phyloP scores from a whole-genome alignment of 2,113 vertebrate species.

The Dipodomys merriami region DNA sequence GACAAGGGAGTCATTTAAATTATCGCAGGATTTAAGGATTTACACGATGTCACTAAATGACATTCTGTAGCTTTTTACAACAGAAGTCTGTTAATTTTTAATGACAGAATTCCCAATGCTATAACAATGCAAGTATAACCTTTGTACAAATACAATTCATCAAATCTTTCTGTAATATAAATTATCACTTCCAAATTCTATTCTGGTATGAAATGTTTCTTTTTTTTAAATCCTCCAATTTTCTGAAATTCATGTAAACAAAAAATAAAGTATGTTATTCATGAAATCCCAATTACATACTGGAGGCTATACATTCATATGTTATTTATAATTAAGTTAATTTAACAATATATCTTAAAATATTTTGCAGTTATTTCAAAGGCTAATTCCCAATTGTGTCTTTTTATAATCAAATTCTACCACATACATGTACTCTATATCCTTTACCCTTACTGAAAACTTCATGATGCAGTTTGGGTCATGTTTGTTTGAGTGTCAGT shows the following conservation, averaged over 20 bases:
- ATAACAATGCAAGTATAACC: not conserved
- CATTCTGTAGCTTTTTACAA: not conserved
- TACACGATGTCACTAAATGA: constrained; percentile 57
- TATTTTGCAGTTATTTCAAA: too few relatives aligned
- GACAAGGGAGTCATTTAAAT: constrained; percentile 70
- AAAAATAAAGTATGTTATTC: not conserved
- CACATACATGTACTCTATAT: too few relatives aligned
- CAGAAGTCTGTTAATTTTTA: not conserved
- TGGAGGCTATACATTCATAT: not conserved
- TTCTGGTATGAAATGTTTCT: not conserved
- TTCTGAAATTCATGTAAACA: not conserved
- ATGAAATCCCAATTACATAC: not conserved
- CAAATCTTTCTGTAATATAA: not conserved
- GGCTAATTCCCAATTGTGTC: too few relatives aligned
- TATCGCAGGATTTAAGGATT: constrained; percentile 55
- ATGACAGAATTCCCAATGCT: not conserved
- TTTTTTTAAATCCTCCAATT: not conserved
- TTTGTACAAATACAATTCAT: not conserved
- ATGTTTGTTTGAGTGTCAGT: too few relatives aligned
- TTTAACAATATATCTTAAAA: not conserved
- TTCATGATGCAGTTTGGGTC: too few relatives aligned
- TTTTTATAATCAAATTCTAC: too few relatives aligned
- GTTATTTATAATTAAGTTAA: not conserved
- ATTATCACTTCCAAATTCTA: not conserved
- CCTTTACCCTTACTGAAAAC: too few relatives aligned